Evolutionary conservation across 2,797 vertebrate species (phyloP).

Genomic region (Syndactyla subalaris): DNA sequence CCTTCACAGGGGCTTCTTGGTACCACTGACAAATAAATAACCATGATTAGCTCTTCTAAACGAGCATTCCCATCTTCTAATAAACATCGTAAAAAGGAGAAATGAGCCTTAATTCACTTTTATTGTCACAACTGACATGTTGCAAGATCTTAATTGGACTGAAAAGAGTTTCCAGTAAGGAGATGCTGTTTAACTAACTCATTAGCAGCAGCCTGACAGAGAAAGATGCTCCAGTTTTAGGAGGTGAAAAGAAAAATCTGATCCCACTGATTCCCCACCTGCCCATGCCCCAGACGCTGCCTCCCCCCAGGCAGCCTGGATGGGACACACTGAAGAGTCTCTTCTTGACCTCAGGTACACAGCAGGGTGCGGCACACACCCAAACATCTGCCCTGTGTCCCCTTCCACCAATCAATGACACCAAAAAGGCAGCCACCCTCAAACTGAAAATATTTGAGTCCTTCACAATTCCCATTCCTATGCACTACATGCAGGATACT

Average conservation of each 20-base stretch:
- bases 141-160: constrained; percentile 76
- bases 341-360: not conserved
- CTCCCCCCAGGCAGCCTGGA: not conserved
- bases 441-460: not conserved
- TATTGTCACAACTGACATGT: constrained; percentile 75
- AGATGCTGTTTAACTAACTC: constrained; percentile 75
- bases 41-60: constrained; percentile 51
- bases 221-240: constrained; percentile 40
- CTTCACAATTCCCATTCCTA: not conserved
- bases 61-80: constrained; percentile 72
- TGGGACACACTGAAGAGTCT: not conserved
- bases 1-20: not conserved
- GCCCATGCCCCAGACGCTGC: not conserved
- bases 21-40: constrained; percentile 48
- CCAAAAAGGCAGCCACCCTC: not conserved
- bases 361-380: not conserved
- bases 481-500: not conserved
- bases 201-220: constrained; percentile 71
- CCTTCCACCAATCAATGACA: not conserved
- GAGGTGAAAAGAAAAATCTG: not conserved
- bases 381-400: not conserved
- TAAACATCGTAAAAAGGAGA: constrained; percentile 77
- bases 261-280: constrained; percentile 24
- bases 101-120: constrained; percentile 77
- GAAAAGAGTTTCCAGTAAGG: constrained; percentile 78